Evolutionary conservation across 2,888 invertebrate species (phyloP).

Genomic region (Drosophila eohydei): DNA sequence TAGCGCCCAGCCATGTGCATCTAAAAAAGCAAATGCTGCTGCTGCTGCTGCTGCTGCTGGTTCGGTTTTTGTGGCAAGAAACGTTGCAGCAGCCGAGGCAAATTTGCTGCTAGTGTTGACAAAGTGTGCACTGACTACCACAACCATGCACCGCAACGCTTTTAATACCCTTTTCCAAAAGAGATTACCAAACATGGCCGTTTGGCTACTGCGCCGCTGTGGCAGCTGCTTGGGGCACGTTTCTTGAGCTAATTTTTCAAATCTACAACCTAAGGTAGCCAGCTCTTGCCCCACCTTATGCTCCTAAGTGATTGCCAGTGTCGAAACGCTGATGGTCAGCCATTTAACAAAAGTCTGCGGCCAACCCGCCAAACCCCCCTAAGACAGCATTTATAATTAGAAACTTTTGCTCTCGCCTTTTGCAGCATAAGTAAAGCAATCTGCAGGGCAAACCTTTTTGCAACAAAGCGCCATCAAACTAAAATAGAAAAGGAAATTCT

Average conservation of each 20-base stretch:
- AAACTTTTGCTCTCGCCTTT: constrained; percentile 30
- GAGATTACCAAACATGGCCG: constrained; percentile 52
- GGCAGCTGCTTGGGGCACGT: constrained; percentile 10
- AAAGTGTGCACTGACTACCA: constrained; percentile 52
- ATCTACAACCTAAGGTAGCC: neutral
- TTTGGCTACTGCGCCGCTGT: constrained; percentile 19
- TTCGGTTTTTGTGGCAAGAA: constrained; percentile 50
- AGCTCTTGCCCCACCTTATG: no score
- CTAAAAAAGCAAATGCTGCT: constrained; percentile 39
- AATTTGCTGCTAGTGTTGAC: constrained; percentile 65
- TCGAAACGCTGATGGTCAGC: constrained; percentile 42
- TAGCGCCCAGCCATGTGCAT: constrained; percentile 56
- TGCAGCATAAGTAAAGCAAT: constrained; percentile 8
- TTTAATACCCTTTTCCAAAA: constrained; percentile 60
- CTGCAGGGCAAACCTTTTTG: constrained; percentile 20
- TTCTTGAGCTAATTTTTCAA: constrained; percentile 25
- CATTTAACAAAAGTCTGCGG: constrained; percentile 33
- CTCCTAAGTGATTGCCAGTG: constrained; percentile 39
- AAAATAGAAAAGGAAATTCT: constrained; percentile 29
- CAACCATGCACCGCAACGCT: constrained; percentile 9
- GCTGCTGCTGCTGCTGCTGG: constrained; percentile 9
- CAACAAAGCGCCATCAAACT: constrained; percentile 26
- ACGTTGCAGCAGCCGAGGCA: constrained; percentile 35
- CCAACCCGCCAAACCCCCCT: neutral
- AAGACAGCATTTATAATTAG: constrained; percentile 58